These are phyloP conservation scores for Dipodomys spectabilis DNA, from an alignment of 2,113 vertebrate species.

Conservation along the genomic window DNA sequence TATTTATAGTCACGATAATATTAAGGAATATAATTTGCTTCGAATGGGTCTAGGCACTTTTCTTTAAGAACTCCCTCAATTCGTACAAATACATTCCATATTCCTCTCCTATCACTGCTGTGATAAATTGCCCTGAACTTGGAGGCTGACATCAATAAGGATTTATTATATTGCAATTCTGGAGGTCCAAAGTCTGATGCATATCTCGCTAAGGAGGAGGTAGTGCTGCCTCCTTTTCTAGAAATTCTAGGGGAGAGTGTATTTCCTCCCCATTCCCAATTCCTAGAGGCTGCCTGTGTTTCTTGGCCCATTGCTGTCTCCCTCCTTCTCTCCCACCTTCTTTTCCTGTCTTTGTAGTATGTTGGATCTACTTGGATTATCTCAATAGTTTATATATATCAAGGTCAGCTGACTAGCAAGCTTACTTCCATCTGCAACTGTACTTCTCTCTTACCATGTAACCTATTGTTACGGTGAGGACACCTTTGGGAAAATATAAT, in stretches of 20 bases:
- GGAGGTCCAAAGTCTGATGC: neutral
- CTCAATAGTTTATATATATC: neutral
- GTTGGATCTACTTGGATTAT: neutral
- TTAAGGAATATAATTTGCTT: neutral
- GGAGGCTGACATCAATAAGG: neutral
- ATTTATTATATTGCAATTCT: neutral
- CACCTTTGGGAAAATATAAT: neutral
- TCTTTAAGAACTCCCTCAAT: conserved; percentile 1
- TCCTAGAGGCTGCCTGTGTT: neutral
- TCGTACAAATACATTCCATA: neutral
- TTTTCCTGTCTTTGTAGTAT: neutral
- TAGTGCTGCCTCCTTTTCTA: neutral
- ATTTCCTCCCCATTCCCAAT: neutral
- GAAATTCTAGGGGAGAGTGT: neutral
- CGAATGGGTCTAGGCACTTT: neutral
- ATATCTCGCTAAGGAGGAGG: neutral
- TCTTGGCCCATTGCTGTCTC: neutral
- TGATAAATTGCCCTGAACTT: neutral
- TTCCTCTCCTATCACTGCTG: neutral
- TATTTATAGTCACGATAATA: neutral
- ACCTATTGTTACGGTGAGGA: neutral
- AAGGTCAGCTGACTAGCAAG: neutral
- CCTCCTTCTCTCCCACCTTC: conserved; percentile 5
- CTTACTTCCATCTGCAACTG: neutral
- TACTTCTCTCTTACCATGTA: conserved; percentile 10